Conservation (phyloP, 2,113 vertebrate species). For the Uria aalge region DNA sequence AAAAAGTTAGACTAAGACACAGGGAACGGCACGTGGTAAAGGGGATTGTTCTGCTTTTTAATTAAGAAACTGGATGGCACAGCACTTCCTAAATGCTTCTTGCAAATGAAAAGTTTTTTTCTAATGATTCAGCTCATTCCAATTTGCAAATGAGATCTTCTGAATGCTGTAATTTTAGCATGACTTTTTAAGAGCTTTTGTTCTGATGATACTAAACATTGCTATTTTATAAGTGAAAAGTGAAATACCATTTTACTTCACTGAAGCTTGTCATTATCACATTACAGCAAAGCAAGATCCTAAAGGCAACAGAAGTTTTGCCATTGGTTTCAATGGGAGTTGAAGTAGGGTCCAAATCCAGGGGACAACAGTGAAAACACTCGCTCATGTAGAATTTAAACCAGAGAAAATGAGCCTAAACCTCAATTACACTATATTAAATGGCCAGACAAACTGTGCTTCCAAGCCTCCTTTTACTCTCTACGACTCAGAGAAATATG, state of each 20-base stretch:
- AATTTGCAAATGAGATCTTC: not conserved
- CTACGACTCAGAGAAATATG: not conserved
- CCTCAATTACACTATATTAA: not conserved
- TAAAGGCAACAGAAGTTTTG: not conserved
- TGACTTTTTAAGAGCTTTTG: not conserved
- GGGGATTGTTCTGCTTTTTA: not conserved
- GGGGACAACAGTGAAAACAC: not conserved
- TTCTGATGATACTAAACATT: not conserved
- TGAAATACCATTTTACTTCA: not conserved
- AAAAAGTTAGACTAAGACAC: not conserved
- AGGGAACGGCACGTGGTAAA: not conserved
- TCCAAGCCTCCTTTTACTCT: not conserved
- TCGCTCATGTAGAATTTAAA: not conserved
- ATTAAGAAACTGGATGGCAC: not conserved
- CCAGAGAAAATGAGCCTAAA: not conserved
- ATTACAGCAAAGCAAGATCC: not conserved
- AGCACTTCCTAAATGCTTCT: not conserved
- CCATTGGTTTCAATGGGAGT: not conserved
- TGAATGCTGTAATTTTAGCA: not conserved
- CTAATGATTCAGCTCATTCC: not conserved
- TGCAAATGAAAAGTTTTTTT: not conserved
- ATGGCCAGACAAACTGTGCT: not conserved
- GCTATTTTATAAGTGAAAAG: not conserved
- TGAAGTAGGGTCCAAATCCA: not conserved
- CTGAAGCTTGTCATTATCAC: not conserved